Conservation (phyloP, 2,888 invertebrate species). For the Hylaea fasciaria region DNA sequence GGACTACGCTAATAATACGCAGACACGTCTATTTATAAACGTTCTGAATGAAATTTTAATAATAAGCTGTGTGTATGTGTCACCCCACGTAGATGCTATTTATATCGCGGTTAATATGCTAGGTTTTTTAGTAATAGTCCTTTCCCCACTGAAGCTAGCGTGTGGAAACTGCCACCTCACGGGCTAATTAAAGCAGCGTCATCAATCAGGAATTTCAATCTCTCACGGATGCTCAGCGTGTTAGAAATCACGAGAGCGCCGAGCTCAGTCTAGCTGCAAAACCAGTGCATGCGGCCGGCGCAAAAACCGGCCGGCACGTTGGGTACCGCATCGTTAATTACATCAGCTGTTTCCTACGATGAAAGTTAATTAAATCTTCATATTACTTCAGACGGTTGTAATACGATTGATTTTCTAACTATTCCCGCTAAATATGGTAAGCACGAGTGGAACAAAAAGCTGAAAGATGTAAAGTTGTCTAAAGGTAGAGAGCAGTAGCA, state of each 20-base stretch:
- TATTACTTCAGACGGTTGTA: conserved; percentile 52
- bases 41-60: conserved; percentile 28
- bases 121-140: conserved; percentile 5
- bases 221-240: conserved; percentile 67
- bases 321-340: conserved; percentile 62
- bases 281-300: conserved; percentile 45
- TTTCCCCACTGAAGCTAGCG: conserved; percentile 11
- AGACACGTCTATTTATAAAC: conserved; percentile 24
- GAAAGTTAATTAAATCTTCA: conserved; percentile 65
- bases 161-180: conserved; percentile 38
- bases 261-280: conserved; percentile 47
- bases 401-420: conserved; percentile 33
- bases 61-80: conserved; percentile 22
- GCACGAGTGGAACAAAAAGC: conserved; percentile 12
- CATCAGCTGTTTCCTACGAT: conserved; percentile 72
- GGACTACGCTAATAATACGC: conserved; percentile 18
- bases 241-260: conserved; percentile 72
- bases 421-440: conserved; percentile 25
- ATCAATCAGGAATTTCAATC: conserved; percentile 68
- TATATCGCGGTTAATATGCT: conserved; percentile 5
- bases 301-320: conserved; percentile 60
- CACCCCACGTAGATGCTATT: conserved; percentile 25
- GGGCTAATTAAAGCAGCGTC: conserved; percentile 57
- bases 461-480: conserved; percentile 9
- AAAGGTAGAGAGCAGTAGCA: conserved; percentile 10